These are phyloP conservation scores for Coturnix japonica DNA, from an alignment of 2,113 vertebrate genomes.

Conservation along the genomic window DNA sequence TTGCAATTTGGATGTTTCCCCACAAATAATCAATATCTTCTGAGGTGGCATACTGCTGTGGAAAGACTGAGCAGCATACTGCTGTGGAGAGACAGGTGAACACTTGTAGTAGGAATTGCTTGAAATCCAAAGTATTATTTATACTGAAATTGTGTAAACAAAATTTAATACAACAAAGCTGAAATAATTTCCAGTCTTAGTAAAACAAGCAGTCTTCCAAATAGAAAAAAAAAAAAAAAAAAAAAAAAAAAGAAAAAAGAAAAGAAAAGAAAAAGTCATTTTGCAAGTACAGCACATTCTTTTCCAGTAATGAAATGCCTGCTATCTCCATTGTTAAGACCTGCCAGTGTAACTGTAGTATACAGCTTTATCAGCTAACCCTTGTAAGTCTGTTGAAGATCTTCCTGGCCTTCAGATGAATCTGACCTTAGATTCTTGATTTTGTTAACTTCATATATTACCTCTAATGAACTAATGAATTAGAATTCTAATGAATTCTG, in stretches of 20 bases:
- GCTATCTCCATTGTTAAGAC: not conserved
- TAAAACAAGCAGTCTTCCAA: not conserved
- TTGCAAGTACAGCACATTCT: conserved; percentile 24
- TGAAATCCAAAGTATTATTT: not conserved
- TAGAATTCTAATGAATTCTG: no score
- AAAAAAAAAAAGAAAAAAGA: not conserved
- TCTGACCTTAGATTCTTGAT: not conserved
- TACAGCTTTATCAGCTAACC: not conserved
- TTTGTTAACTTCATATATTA: not conserved
- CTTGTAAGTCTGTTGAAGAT: not conserved
- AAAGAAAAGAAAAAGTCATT: not conserved
- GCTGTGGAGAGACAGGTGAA: not conserved
- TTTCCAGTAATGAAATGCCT: not conserved
- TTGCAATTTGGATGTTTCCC: not conserved
- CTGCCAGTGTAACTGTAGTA: not conserved
- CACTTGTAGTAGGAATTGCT: not conserved
- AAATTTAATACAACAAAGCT: not conserved
- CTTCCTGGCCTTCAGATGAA: not conserved
- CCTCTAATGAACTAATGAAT: not conserved
- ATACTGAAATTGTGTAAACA: not conserved
- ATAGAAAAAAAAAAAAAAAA: not conserved
- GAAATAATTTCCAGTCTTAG: not conserved
- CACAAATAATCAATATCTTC: not conserved
- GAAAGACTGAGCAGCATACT: not conserved
- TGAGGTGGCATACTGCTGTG: not conserved